phyloP scores from a whole-genome alignment of 2,797 vertebrate genomes.

The Urosaurus nigricauda region DNA sequence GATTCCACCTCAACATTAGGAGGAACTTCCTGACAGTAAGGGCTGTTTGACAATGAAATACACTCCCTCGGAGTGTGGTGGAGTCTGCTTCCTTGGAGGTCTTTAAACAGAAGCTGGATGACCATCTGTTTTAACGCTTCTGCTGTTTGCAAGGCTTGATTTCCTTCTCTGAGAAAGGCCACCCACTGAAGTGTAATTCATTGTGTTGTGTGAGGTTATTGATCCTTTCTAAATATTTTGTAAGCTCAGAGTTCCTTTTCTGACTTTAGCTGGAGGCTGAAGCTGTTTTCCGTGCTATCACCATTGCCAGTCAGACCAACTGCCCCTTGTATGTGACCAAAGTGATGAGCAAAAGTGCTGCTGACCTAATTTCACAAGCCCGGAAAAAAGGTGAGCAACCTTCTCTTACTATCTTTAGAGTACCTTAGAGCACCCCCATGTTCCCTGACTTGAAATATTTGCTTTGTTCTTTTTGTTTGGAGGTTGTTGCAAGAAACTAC shows the following conservation, averaged over 20 bases:
- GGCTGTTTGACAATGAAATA: no score
- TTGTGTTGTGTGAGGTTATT: not conserved
- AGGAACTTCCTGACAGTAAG: no score
- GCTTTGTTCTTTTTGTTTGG: not conserved
- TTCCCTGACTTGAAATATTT: not conserved
- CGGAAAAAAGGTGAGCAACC: slow-evolving; percentile 90
- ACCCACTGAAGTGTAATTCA: not conserved
- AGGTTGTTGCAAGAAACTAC: not conserved
- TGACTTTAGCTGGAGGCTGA: slow-evolving; percentile 93
- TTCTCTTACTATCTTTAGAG: not conserved
- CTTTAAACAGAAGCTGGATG: no score
- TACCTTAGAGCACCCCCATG: not conserved
- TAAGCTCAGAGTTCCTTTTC: slow-evolving; percentile 1
- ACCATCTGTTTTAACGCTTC: not conserved
- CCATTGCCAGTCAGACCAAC: slow-evolving; percentile 98
- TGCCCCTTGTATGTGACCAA: slow-evolving; percentile 97
- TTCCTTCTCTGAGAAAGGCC: not conserved
- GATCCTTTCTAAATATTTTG: not conserved
- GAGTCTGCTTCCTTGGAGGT: no score
- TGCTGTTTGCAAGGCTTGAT: not conserved
- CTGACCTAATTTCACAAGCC: slow-evolving; percentile 97
- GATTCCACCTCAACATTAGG: no score
- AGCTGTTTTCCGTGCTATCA: slow-evolving; percentile 96
- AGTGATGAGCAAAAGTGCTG: slow-evolving; percentile 98
- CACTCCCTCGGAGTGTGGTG: no score